Percentiles rank a stretch among this genome's conserved stretches.
phyloP scores from a whole-genome alignment of 2,797 vertebrate genomes.

The Crocodylus rhombifer region DNA sequence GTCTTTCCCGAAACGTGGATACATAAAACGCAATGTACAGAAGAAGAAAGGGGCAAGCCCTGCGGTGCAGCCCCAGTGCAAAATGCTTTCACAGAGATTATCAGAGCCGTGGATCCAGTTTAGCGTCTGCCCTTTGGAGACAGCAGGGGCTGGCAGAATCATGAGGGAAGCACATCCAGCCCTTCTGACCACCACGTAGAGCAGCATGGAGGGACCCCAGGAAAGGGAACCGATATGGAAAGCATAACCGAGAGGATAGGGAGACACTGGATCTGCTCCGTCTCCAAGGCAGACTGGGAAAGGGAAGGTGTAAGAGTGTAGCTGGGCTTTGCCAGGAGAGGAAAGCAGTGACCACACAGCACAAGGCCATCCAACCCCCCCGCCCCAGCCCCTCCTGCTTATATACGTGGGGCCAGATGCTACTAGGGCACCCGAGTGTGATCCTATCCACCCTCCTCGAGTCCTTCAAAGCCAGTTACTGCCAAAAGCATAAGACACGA shows the following conservation, averaged over 20 bases:
- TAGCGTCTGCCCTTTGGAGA: background rate
- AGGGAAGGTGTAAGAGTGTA: background rate
- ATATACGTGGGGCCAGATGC: background rate
- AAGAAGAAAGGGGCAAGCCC: background rate
- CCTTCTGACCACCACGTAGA: background rate
- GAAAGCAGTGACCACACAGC: background rate
- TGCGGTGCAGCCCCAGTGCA: background rate
- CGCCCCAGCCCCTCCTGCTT: background rate
- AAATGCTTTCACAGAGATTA: too few species aligned
- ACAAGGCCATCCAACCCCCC: too few species aligned
- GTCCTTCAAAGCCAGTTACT: too few species aligned
- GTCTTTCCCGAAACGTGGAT: accelerated
- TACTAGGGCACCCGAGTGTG: background rate
- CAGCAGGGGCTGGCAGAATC: background rate
- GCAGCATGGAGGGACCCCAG: background rate
- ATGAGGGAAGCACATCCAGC: background rate
- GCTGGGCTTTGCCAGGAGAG: background rate
- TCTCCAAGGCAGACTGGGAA: background rate
- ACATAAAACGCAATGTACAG: accelerated
- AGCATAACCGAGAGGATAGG: too few species aligned
- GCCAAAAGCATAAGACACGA: too few species aligned
- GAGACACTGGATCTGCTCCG: background rate
- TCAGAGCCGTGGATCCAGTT: background rate
- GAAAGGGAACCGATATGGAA: background rate
- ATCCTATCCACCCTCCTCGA: too few species aligned